A percentile compares a stretch with the other conserved stretches of the same genome.
These are phyloP conservation scores for Fukomys damarensis DNA, from an alignment of 2,113 vertebrate genomes.

Conservation along the genomic window DNA sequence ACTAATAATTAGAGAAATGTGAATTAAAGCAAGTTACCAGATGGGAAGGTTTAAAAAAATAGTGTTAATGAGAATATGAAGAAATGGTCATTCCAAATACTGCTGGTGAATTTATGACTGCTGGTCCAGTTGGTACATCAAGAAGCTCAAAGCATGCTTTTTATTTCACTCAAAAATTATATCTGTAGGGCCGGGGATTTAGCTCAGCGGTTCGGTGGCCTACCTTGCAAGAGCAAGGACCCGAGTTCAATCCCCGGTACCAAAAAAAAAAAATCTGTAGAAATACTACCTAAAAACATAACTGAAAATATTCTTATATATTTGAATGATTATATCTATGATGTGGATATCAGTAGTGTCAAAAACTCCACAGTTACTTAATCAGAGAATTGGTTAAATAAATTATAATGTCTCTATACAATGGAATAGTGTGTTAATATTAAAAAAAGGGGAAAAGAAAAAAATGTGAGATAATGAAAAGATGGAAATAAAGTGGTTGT, in stretches of 20 bases:
- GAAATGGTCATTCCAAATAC: background rate
- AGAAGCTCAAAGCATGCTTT: background rate
- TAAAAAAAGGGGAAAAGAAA: too few species aligned
- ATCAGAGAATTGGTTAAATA: background rate
- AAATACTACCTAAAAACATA: background rate
- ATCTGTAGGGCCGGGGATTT: too few species aligned
- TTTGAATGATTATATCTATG: background rate
- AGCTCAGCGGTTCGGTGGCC: too few species aligned
- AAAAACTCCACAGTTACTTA: slow-evolving; percentile 13
- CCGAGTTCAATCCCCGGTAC: too few species aligned
- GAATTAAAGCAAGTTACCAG: background rate
- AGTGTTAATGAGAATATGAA: background rate
- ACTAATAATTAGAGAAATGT: background rate
- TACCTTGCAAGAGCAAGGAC: too few species aligned
- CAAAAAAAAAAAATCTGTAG: too few species aligned
- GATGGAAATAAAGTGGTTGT: too few species aligned
- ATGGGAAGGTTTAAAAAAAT: background rate
- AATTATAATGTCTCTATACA: background rate
- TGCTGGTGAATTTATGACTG: background rate
- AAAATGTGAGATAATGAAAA: too few species aligned
- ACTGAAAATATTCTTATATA: background rate
- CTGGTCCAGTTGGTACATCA: background rate
- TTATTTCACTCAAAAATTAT: background rate
- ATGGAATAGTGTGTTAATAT: background rate
- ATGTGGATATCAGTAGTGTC: background rate